Evolutionary conservation across 2,113 vertebrate genomes (phyloP), one percentile per base, ranked within the genome.

Genomic region (Cebidichthys violaceus): DNA sequence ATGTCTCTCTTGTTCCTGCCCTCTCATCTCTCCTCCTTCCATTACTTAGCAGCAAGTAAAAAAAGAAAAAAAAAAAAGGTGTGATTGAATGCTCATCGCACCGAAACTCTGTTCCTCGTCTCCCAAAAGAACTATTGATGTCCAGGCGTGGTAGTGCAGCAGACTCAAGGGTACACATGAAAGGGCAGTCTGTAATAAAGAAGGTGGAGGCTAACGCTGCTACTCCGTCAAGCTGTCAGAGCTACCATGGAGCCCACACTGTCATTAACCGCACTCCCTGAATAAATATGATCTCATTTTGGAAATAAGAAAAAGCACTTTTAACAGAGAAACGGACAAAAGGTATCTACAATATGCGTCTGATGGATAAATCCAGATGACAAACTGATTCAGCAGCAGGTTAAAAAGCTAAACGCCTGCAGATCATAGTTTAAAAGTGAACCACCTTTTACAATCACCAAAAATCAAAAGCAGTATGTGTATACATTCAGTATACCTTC

Each of bases 1-100:
- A 89, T 37, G 50, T 86, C 88, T 88, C 72, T 79, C 33, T 77
- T 69, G 79, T 65, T 86, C 69, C 74, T 83, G 50, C 71, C 71
- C 29, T 78, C 60, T 67, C 6, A 22, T 75, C 76, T 81, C 75
- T 81, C 69, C 74, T 81, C 43, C 83, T 88, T 60, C 78, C 57
- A 83, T 94, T 92, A 93, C 86, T 93, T 91, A 86, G 92, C 89
- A 88, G 81, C 70, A 24, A 88, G 81, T 68, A 24, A 29, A 80
- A 84, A 59, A 83, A 62, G 68, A 68, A 35, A 54, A 31, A 66
- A 54, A 68, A 41, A 50, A 35, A 82, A 91, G 87, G 92, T 88
- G 89, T 87, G 88, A 93, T 91, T 85, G 75, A 91, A 39, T 67
- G 79, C 60, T 87, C 81, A 84, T 84, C 74, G 50, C 69, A 79